Evolutionary conservation across 1,140 invertebrate species (phyloP), one percentile per base, ranked within the genome.

Genomic region (Heliconius congener): DNA sequence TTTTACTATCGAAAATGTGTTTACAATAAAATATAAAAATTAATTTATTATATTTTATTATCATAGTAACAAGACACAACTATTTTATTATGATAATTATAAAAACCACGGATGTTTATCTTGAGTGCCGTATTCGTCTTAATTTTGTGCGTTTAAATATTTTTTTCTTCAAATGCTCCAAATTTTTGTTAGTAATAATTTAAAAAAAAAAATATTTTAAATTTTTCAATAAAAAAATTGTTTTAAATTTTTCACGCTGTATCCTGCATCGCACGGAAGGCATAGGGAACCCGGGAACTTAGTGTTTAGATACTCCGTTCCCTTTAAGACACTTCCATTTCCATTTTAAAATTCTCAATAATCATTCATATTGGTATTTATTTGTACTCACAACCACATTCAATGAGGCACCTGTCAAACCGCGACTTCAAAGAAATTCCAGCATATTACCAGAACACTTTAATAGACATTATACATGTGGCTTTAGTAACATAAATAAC

Each of bases 401-500:
- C 9, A 9, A 57, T 3, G 19, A 57, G 3, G 19, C n/a, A 57
- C 9, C 55, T 57, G 55, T 57, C 19, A 57, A 9, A 23, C 52
- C 1, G n/a, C 52, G 52, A 55, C n/a, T n/a, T 57, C n/a, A 57
- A 57, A 6, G 19, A 57, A 57, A 57, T 57, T 57, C 55, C 55
- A 23, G 19, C n/a, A 23, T 57, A 57, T 57, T 19, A 57, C n/a
- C n/a, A 57, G 55, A 57, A n/a, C 55, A 52, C 50, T 52, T 19
- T 52, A 52, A 19, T 18, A 46, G 16, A 27, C 37, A 76, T 23
- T 60, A n/a, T 55, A 23, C 55, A 60, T 60, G 55, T 23, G 55
- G n/a, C 11, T 70, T 66, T 76, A 30, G 3, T 6, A 70, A n/a
- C n/a, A 19, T 19, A 39, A 76, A 76, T 76, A 76, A 57, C 39